These are phyloP conservation scores for Cyclura pinguis DNA, from an alignment of 2,797 vertebrate genomes.

Conservation along the genomic window DNA sequence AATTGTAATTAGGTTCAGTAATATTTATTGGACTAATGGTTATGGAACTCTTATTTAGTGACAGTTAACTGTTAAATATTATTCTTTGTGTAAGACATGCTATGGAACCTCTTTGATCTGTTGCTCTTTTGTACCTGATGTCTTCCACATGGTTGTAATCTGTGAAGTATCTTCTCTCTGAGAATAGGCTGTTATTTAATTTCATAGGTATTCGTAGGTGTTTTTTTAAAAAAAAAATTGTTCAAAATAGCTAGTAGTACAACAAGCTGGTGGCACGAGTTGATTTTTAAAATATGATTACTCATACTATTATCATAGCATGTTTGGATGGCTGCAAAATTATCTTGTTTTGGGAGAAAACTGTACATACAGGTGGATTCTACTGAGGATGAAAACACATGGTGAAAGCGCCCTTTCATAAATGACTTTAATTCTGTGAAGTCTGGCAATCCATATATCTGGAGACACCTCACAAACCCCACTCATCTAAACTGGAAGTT, in stretches of 20 bases:
- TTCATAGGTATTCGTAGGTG: not conserved
- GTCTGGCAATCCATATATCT: not conserved
- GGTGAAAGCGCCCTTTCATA: not conserved
- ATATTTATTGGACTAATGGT: constrained; percentile 49
- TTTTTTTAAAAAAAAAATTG: constrained; percentile 2
- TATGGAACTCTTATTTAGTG: constrained; percentile 4
- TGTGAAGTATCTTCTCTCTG: constrained; percentile 51
- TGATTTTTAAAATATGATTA: not conserved
- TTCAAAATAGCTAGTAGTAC: constrained; percentile 53
- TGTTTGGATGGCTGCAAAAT: constrained; percentile 33
- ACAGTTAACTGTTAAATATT: constrained; percentile 29
- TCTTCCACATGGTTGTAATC: constrained; percentile 64
- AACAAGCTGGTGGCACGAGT: constrained; percentile 2
- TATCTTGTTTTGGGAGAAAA: not conserved
- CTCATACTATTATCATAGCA: constrained; percentile 30
- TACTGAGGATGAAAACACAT: not conserved
- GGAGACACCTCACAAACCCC: not conserved
- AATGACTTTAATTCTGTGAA: not conserved
- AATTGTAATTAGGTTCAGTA: constrained; percentile 57
- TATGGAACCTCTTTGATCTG: not conserved
- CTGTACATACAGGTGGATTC: not conserved
- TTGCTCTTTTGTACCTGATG: constrained; percentile 56
- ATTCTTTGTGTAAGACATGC: constrained; percentile 46
- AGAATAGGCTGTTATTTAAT: not conserved
- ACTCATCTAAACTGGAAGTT: not conserved